Percentiles rank a stretch among this genome's conserved stretches.
Conservation (phyloP, 2,888 invertebrate genomes). For the Bruchidius siliquastri region DNA sequence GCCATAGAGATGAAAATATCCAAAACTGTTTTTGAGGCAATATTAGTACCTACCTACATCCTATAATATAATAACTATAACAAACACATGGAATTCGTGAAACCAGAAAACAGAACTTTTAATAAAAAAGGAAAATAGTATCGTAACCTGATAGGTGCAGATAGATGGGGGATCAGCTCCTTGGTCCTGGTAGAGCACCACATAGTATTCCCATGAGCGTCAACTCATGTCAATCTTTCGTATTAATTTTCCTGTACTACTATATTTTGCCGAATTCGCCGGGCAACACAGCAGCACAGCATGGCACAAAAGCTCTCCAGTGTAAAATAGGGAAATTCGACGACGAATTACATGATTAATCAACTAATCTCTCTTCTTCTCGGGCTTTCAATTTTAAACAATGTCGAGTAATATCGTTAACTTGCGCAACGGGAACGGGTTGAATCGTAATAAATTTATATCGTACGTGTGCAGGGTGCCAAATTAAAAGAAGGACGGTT, state of each 20-base stretch:
- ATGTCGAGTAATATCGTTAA: slow-evolving; percentile 49
- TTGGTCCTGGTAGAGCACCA: too few species aligned
- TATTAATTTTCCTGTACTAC: background rate
- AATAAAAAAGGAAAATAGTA: too few species aligned
- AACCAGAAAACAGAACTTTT: too few species aligned
- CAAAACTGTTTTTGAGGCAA: too few species aligned
- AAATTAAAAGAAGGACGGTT: slow-evolving; percentile 36
- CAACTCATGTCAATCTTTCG: background rate
- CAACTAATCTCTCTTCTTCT: slow-evolving; percentile 43
- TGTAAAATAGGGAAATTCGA: slow-evolving; percentile 41
- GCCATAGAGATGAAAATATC: too few species aligned
- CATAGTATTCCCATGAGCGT: too few species aligned
- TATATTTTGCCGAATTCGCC: background rate
- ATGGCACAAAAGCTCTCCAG: slow-evolving; percentile 21
- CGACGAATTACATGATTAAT: slow-evolving; percentile 46
- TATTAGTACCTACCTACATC: too few species aligned
- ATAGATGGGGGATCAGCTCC: too few species aligned
- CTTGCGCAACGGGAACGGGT: slow-evolving; percentile 49
- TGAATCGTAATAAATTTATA: slow-evolving; percentile 47
- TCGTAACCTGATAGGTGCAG: too few species aligned
- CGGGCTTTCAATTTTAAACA: slow-evolving; percentile 48
- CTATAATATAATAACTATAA: too few species aligned
- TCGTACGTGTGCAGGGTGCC: slow-evolving; percentile 38
- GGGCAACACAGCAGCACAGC: background rate
- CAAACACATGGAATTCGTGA: too few species aligned